Percentiles rank a stretch among this genome's conserved stretches.
Conservation (phyloP, 2,888 invertebrate species). For the Cryptocheilus praepositus region DNA sequence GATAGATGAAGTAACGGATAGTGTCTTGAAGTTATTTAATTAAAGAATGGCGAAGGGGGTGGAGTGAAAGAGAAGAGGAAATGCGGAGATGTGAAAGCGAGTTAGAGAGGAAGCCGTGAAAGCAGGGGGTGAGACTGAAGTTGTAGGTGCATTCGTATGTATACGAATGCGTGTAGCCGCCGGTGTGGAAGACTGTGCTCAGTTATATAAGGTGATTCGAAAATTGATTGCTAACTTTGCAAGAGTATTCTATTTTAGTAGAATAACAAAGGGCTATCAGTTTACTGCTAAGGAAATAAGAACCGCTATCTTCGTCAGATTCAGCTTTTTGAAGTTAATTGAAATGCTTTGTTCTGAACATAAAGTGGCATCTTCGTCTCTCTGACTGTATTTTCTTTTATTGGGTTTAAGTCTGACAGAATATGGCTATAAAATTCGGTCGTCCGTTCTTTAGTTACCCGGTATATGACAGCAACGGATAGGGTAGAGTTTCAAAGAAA, state of each 20-base stretch:
- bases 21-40: constrained; percentile 72
- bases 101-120: constrained; percentile 17
- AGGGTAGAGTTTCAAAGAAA: constrained; percentile 11
- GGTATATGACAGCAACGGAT: constrained; percentile 2
- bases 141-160: constrained; percentile 5
- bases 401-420: no score
- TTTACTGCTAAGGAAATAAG: no score
- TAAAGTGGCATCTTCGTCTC: no score
- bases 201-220: no score
- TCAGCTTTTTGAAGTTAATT: no score
- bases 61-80: constrained; percentile 10
- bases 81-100: constrained; percentile 23
- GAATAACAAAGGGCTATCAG: no score
- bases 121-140: neutral
- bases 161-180: constrained; percentile 15
- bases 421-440: no score
- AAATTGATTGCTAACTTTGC: no score
- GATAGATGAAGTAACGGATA: constrained; percentile 66
- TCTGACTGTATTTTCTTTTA: neutral
- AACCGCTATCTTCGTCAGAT: no score
- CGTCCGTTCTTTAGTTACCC: neutral
- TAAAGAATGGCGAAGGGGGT: constrained; percentile 52
- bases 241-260: no score
- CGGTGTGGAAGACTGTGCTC: constrained; percentile 14
- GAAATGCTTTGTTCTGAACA: no score